Conservation (phyloP, 92 coral and sea anemone genomes). For the Chrysogorgia sp. region DNA sequence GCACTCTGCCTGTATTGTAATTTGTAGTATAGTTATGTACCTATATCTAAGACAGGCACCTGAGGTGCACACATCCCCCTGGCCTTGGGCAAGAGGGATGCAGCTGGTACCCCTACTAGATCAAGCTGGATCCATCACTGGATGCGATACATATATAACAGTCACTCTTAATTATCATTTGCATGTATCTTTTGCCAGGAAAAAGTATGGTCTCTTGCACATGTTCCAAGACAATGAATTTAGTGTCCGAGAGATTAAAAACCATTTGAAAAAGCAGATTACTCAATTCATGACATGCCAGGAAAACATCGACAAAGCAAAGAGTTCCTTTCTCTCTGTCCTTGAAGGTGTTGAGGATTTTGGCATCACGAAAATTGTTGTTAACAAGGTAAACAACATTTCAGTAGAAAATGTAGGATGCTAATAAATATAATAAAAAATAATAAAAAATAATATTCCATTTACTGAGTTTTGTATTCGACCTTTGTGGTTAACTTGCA, state of each 20-base stretch:
- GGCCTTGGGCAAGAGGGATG: too few species aligned
- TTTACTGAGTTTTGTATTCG: not conserved
- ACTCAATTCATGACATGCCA: slow-evolving; percentile 29
- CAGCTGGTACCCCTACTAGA: too few species aligned
- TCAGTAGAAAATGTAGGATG: not conserved
- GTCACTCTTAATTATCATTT: not conserved
- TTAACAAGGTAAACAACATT: slow-evolving; percentile 9
- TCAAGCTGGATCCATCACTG: too few species aligned
- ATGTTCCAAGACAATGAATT: slow-evolving; percentile 18
- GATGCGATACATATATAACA: not conserved
- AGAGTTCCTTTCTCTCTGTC: slow-evolving; percentile 34
- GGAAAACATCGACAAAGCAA: slow-evolving; percentile 26
- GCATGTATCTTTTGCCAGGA: slow-evolving; percentile 1
- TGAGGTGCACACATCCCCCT: too few species aligned
- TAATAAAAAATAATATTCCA: too few species aligned
- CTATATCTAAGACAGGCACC: too few species aligned
- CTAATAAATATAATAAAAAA: not conserved
- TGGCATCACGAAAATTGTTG: slow-evolving; percentile 43
- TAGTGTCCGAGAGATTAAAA: slow-evolving; percentile 34
- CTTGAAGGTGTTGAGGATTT: slow-evolving; percentile 33
- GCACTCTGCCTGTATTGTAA: too few species aligned
- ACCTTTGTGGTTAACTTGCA: not conserved
- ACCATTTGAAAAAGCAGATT: slow-evolving; percentile 28
- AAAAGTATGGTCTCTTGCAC: slow-evolving; percentile 27
- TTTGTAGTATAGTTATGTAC: too few species aligned